These are phyloP conservation scores for Psophia crepitans DNA, from an alignment of 2,113 vertebrate species.

Conservation along the genomic window DNA sequence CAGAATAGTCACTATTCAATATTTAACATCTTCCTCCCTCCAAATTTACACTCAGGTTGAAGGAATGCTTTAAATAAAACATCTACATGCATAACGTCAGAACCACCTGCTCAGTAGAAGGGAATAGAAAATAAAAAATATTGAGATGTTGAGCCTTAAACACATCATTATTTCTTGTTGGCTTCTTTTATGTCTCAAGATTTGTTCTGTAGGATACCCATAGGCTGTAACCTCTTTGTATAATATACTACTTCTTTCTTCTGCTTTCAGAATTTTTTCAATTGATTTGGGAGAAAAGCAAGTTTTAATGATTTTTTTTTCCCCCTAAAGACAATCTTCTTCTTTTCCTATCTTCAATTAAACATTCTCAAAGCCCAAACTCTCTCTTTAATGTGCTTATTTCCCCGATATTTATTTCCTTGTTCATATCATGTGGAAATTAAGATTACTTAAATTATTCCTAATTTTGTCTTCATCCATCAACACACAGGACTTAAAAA, in stretches of 20 bases:
- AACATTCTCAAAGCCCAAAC: neutral
- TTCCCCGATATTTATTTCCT: neutral
- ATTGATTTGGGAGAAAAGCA: neutral
- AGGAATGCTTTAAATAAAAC: slow-evolving; percentile 22
- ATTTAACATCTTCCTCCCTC: neutral
- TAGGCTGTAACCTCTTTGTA: neutral
- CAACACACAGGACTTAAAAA: neutral
- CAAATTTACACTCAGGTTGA: neutral
- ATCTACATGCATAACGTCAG: neutral
- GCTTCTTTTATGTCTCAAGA: neutral
- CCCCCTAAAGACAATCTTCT: neutral
- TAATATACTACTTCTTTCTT: neutral
- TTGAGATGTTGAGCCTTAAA: neutral
- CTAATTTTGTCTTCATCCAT: neutral
- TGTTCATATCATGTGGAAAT: neutral
- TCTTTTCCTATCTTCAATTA: neutral
- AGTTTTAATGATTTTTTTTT: neutral
- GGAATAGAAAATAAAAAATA: neutral
- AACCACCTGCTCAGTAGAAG: neutral
- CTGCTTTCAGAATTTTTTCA: neutral
- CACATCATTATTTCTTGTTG: neutral
- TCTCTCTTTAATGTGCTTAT: neutral
- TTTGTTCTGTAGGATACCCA: neutral
- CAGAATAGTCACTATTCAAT: neutral
- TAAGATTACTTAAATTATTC: neutral